Evolutionary conservation across 2,888 invertebrate genomes (phyloP), one percentile per base, ranked within the genome.

Genomic region (Trichopoda pennipes): DNA sequence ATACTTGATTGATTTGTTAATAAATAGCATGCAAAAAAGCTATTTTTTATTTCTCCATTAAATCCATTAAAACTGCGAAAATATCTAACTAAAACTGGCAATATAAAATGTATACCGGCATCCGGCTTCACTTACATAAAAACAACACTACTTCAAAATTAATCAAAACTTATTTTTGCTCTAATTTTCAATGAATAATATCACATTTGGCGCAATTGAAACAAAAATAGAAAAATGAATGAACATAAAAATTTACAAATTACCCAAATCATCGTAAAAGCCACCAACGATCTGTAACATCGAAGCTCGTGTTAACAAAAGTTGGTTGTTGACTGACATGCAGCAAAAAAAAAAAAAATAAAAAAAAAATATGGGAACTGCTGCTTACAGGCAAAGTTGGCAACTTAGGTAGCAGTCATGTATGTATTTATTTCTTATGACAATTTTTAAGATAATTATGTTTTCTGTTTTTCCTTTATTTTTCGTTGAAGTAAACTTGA

Each of bases 141-240:
- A 55, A n/a, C 14, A 51, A 74, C 78, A 82, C 82, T 79, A 61
- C 75, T 82, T 75, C 82, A 79, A 82, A 75, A 82, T 79, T 79
- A 70, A 76, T 79, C 79, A 82, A 79, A 82, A 82, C 72, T 56
- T 68, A 58, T 72, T 60, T 78, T 61, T n/a, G 12, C 21, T 75
- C 58, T n/a, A 19, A n/a, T 42, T 28, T 58, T 19, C 38, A 49
- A 60, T 68, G 42, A 68, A 73, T 55, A 73, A 68, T 49, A 73
- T 68, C 66, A 68, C 72, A 68, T 73, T 79, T 53, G 61, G 66
- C 68, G 28, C 47, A 38, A 49, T 55, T 68, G 32, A 55, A 53
- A 38, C 44, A 61, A 72, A 55, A 28, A 32, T 8, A 47, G 16
- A 0, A 21, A 49, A 53, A 64, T 38, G 1, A n/a, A 44, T 44